Base-by-base conservation (phyloP, 1,140 invertebrate species). In the Lasioglossum albipes region DNA sequence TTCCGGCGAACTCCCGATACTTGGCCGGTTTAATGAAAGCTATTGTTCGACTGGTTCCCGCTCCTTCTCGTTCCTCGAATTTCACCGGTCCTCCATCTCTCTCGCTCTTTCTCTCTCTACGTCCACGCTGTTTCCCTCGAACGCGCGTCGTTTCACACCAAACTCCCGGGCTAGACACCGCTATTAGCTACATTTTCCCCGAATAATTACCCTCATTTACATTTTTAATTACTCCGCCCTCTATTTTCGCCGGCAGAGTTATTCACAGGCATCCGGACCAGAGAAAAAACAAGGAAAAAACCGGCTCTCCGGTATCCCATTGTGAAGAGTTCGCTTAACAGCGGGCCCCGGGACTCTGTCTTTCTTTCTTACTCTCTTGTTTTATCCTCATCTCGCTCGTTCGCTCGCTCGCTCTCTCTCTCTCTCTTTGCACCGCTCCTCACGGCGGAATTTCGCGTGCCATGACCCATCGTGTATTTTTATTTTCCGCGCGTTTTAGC, bases 11-110 rank as follows among this genome's bases (percentile, higher is more conserved):
- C 74, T 22, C 62, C 57, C 20, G 75, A 81, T 73, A 82, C 79
- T 84, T 74, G 10, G 49, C 9, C 66, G 42, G 42, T 84, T 79
- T 84, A 84, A 84, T 83, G 81, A 85, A 78, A 84, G 62, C 83
- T 41, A 84, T 85, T 78, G 76, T 86, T 76, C 76, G 73, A 36
- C 75, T 31, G 59, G 52, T 75, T 83, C 49, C 22, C n/a, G 52
- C 52, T 3, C 52, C 20, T 2, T 4, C 20, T 4, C 7, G 20
- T 13, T 7, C 22, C 64, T 75, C 64, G 75, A 85, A 81, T 86
- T 80, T 80, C 57, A 77, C 22, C 59, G 7, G 10, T 2, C 10
- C 10, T 12, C 13, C 9, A 5, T 10, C 7, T 13, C 45, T 59
- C 57, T 20, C 20, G 5, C 7, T 7, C 31, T 36, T n/a, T 20